These are phyloP conservation scores for Eurystomus gularis DNA, from an alignment of 2,113 vertebrate species.

Conservation along the genomic window DNA sequence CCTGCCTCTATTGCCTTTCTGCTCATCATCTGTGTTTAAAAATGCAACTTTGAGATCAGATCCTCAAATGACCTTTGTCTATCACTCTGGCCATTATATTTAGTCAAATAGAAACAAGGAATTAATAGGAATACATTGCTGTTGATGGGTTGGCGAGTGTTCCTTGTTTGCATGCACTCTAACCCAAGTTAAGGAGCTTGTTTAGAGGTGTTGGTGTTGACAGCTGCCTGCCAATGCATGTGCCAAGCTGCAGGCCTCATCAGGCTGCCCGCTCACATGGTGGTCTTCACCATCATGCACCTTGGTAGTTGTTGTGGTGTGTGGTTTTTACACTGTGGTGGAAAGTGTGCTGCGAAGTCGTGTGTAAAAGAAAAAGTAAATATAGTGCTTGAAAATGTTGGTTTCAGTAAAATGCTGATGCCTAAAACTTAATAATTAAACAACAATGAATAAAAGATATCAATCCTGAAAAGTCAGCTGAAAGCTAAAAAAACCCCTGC, in stretches of 20 bases:
- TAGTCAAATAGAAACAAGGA: not conserved
- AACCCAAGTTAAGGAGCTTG: not conserved
- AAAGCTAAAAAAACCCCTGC: not conserved
- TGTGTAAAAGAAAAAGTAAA: not conserved
- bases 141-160: not conserved
- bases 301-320: not conserved
- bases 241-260: not conserved
- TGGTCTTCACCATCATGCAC: fast-evolving
- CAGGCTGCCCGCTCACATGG: fast-evolving
- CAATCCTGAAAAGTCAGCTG: not conserved
- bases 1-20: not conserved
- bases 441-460: not conserved
- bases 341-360: not conserved
- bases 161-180: fast-evolving
- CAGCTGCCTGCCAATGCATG: fast-evolving
- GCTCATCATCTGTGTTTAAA: not conserved
- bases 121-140: not conserved
- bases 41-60: not conserved
- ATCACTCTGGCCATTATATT: not conserved
- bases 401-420: not conserved
- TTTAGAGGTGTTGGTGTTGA: not conserved
- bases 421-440: not conserved
- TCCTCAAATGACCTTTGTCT: not conserved
- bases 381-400: not conserved
- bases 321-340: not conserved